phyloP scores from a whole-genome alignment of 2,113 vertebrate genomes.

The Thamnaconus septentrionalis region DNA sequence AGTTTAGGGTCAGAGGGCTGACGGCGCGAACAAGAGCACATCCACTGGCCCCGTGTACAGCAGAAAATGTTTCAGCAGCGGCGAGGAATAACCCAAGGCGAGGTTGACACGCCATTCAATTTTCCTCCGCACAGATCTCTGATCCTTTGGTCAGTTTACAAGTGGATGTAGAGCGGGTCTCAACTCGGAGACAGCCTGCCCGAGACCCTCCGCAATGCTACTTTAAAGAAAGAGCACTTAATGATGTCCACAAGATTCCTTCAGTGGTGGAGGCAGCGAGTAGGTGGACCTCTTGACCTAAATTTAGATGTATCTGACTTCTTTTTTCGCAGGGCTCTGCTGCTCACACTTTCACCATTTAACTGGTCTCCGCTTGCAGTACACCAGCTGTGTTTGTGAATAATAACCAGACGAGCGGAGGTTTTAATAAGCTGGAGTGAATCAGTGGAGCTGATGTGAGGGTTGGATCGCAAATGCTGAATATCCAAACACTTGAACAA shows the following conservation, averaged over 20 bases:
- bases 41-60: constrained; percentile 18
- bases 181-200: constrained; percentile 25
- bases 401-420: constrained; percentile 9
- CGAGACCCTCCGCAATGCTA: constrained; percentile 3
- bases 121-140: constrained; percentile 35
- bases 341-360: constrained; percentile 11
- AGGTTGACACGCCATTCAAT: constrained; percentile 31
- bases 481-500: background rate
- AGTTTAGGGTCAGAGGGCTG: constrained; percentile 41
- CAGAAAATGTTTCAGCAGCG: constrained; percentile 25
- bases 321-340: constrained; percentile 21
- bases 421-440: constrained; percentile 9
- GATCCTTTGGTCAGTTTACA: constrained; percentile 35
- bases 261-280: constrained; percentile 18
- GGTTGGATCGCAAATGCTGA: background rate
- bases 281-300: constrained; percentile 45
- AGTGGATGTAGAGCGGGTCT: constrained; percentile 17
- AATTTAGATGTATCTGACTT: constrained; percentile 44
- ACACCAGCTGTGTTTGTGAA: constrained; percentile 24
- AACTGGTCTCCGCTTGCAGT: constrained; percentile 10
- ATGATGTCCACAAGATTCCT: constrained; percentile 30
- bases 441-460: background rate
- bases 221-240: constrained; percentile 22
- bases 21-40: constrained; percentile 34
- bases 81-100: constrained; percentile 32